Evolutionary conservation across 2,113 vertebrate species (phyloP), one percentile per base, ranked within the genome.

Genomic region (Notothenia coriiceps): DNA sequence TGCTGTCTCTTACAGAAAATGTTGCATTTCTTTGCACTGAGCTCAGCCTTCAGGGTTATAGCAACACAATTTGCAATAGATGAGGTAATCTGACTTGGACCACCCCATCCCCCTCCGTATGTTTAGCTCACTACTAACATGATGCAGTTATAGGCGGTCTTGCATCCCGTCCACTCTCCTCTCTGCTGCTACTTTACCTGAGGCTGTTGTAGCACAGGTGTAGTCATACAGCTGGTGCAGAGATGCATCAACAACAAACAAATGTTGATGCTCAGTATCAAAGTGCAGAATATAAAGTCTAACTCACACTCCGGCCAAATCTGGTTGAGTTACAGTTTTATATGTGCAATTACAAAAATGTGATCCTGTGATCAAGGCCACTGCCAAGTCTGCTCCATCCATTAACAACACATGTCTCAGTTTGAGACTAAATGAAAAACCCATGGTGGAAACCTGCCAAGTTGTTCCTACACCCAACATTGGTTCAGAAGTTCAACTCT

Each of bases 41-140:
- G 70, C 75, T 82, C 74, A 51, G 54, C 46, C 67, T 22, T 59
- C 52, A 44, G 63, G 74, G 47, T 82, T 77, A 73, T 77, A 62
- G 89, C 80, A 90, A 86, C 77, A 80, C 88, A 90, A 75, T 88
- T 86, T 87, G 76, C 29, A 44, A 52, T 81, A 70, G 87, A 93
- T 91, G 93, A 92, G 92, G 93, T 93, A 85, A 92, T 92, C 79
- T 86, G 57, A 84, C 78, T 46, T 11, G 80, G 79, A 60, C 60
- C 70, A 49, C 35, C 88, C 90, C 91, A 77, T 73, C 91, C 91
- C 89, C 92, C 92, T 82, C 83, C 54, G 54, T 84, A 86, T 88
- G 86, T 89, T 90, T 77, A 78, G 65, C 71, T 70, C 79, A 61
- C 71, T 65, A 56, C 78, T 80, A 84, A 85, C 77, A 65, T 69